These are phyloP conservation scores for Drosophila ogumai DNA, from an alignment of 1,140 invertebrate genomes.

Conservation along the genomic window DNA sequence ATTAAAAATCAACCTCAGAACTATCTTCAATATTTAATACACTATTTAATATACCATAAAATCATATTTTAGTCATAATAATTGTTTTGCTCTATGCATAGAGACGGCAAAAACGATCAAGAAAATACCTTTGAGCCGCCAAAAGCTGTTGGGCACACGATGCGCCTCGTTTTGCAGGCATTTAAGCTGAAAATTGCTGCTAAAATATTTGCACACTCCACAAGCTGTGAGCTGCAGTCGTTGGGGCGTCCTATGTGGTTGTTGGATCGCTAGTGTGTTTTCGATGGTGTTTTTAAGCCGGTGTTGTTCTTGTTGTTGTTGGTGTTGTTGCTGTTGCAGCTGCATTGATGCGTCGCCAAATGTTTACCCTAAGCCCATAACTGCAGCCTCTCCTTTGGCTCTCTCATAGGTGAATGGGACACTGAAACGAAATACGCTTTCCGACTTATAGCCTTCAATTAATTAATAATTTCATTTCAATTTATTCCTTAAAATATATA, in stretches of 20 bases:
- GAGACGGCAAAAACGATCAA: neutral
- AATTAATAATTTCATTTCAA: too few relatives aligned
- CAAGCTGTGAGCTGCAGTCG: constrained; percentile 24
- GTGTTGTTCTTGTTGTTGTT: constrained; percentile 50
- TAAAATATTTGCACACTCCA: constrained; percentile 76
- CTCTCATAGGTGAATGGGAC: constrained; percentile 21
- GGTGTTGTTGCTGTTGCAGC: constrained; percentile 58
- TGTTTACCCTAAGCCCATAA: constrained; percentile 68
- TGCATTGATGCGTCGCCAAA: constrained; percentile 73
- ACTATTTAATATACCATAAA: neutral
- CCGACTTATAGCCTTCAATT: neutral
- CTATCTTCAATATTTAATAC: neutral
- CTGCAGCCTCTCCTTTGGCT: constrained; percentile 12
- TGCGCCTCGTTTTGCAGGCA: constrained; percentile 63
- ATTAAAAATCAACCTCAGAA: neutral
- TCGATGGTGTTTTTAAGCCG: constrained; percentile 16
- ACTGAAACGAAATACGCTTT: neutral
- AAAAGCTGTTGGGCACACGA: constrained; percentile 59
- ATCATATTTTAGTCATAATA: constrained; percentile 8
- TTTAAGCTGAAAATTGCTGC: constrained; percentile 81
- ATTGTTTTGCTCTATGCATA: constrained; percentile 6
- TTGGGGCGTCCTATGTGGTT: constrained; percentile 9
- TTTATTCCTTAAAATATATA: neutral
- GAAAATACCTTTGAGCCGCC: constrained; percentile 35
- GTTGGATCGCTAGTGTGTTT: constrained; percentile 12